phyloP scores from a whole-genome alignment of 2,888 invertebrate species.

The Pollenia amentaria region DNA sequence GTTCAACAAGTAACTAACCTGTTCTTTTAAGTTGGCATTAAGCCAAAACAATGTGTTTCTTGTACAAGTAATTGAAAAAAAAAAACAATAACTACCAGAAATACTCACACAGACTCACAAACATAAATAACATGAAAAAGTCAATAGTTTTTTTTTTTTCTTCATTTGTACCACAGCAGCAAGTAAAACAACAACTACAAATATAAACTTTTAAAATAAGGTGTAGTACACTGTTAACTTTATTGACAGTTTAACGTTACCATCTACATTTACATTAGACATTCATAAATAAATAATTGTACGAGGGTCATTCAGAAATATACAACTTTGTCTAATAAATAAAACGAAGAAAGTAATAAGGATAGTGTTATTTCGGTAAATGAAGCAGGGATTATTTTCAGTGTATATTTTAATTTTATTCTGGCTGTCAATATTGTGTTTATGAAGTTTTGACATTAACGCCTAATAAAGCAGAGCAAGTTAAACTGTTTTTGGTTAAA shows the following conservation, averaged over 20 bases:
- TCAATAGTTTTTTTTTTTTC: slow-evolving; percentile 36
- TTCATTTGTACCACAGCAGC: not conserved
- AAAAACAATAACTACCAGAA: slow-evolving; percentile 16
- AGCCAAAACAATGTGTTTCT: slow-evolving; percentile 63
- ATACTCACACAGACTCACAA: not conserved
- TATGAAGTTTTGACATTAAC: too few relatives aligned
- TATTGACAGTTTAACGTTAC: slow-evolving; percentile 49
- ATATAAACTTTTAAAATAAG: slow-evolving; percentile 59
- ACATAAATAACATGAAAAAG: slow-evolving; percentile 38
- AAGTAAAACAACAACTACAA: slow-evolving; percentile 13
- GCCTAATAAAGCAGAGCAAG: too few relatives aligned
- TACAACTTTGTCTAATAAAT: too few relatives aligned
- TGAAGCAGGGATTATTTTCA: too few relatives aligned
- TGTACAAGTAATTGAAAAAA: slow-evolving; percentile 35
- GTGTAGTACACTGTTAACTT: slow-evolving; percentile 56
- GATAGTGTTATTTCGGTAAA: too few relatives aligned
- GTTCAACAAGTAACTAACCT: slow-evolving; percentile 64
- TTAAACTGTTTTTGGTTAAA: too few relatives aligned
- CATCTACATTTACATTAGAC: not conserved
- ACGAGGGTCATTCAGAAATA: slow-evolving; percentile 16
- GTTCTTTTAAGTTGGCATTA: slow-evolving; percentile 73
- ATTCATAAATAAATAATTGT: not conserved
- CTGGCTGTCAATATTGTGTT: not conserved
- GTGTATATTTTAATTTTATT: not conserved
- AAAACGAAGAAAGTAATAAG: too few relatives aligned